These are phyloP conservation scores for Gobio gobio DNA, from an alignment of 2,113 vertebrate species.

Conservation along the genomic window DNA sequence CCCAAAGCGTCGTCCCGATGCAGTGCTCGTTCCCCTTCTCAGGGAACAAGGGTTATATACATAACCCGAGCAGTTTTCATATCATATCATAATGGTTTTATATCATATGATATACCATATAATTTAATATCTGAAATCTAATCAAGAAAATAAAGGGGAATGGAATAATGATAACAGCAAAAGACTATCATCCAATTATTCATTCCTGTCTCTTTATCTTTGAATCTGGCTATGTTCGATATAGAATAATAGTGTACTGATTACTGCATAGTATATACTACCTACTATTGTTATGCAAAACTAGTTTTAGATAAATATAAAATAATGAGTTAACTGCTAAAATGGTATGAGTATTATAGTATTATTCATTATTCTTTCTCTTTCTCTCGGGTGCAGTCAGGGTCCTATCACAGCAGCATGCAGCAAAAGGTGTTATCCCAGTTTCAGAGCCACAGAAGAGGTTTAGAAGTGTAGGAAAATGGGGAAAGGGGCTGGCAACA, in stretches of 20 bases:
- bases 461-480: constrained; percentile 19
- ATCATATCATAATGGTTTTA: too few relatives aligned
- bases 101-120: too few relatives aligned
- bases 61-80: too few relatives aligned
- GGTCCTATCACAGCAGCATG: not conserved
- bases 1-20: too few relatives aligned
- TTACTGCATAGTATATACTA: not conserved
- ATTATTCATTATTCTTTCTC: not conserved
- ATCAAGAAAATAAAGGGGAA: not conserved
- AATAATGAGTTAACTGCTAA: not conserved
- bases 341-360: not conserved
- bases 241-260: not conserved
- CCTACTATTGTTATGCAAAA: not conserved
- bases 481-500: constrained; percentile 24
- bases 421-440: constrained; percentile 5
- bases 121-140: not conserved
- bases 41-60: too few relatives aligned
- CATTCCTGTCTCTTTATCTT: not conserved
- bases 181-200: not conserved
- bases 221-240: not conserved
- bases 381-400: not conserved
- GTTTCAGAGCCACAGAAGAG: constrained; percentile 35
- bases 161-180: not conserved
- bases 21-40: too few relatives aligned
- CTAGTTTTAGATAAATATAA: not conserved